These are phyloP conservation scores for Ylistrum balloti DNA, from an alignment of 1,140 invertebrate species.

Conservation along the genomic window DNA sequence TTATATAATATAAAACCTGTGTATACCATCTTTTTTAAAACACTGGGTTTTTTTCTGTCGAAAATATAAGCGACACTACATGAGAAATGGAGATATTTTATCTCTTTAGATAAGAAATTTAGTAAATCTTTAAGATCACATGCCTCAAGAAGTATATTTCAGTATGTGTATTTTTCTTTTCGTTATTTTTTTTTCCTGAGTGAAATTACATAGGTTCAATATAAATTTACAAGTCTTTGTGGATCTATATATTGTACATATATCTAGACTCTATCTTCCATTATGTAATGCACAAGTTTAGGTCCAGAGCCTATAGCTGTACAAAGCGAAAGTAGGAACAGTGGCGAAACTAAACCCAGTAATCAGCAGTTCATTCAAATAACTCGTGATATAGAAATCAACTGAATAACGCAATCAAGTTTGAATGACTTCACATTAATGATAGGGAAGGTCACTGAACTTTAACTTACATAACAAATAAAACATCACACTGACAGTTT, in stretches of 20 bases:
- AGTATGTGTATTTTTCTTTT: not conserved
- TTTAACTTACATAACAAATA: too few species aligned
- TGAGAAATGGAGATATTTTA: not conserved
- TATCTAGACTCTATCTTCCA: too few species aligned
- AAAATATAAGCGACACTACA: not conserved
- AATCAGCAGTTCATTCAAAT: not conserved
- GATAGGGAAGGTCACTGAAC: too few species aligned
- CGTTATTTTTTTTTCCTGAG: not conserved
- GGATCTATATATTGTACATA: too few species aligned
- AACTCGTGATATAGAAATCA: not conserved
- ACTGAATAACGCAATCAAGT: not conserved
- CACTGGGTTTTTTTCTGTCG: not conserved
- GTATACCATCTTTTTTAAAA: not conserved
- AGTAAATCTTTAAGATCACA: not conserved
- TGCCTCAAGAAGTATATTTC: not conserved
- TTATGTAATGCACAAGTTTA: not conserved
- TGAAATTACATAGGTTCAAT: not conserved
- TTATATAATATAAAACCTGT: not conserved
- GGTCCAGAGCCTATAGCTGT: not conserved
- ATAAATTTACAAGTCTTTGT: too few species aligned
- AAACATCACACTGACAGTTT: too few species aligned
- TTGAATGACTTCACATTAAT: too few species aligned
- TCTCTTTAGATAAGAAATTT: not conserved
- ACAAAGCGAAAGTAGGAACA: conserved; percentile 38
- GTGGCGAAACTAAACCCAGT: not conserved